Evolutionary conservation across 2,888 invertebrate species (phyloP).

Genomic region (Cantharis rustica): DNA sequence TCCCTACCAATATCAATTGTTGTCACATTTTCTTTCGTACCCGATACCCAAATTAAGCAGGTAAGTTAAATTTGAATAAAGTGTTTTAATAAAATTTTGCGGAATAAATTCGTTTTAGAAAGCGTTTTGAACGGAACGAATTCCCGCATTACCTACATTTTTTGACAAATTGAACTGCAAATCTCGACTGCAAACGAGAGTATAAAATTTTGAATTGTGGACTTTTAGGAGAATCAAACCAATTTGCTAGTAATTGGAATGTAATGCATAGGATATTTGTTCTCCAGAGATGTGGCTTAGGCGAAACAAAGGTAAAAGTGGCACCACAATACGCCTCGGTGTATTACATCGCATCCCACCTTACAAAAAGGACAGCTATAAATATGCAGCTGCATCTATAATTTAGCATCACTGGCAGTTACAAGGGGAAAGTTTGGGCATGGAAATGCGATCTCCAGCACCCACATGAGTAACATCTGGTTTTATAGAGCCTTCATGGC

Average conservation of each 20-base stretch:
- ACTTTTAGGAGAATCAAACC: constrained; percentile 20
- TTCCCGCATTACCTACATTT: constrained; percentile 8
- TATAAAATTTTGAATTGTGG: constrained; percentile 7
- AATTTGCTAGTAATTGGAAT: constrained; percentile 26
- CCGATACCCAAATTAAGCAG: neutral
- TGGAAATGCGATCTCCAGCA: constrained; percentile 49
- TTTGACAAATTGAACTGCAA: constrained; percentile 18
- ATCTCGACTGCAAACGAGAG: neutral
- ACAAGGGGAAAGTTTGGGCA: constrained; percentile 44
- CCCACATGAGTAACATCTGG: constrained; percentile 51
- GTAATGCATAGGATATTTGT: constrained; percentile 29
- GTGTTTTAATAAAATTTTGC: neutral
- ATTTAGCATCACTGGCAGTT: constrained; percentile 47
- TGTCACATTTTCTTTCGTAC: constrained; percentile 1
- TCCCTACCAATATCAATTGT: constrained; percentile 19
- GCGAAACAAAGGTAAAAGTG: constrained; percentile 14
- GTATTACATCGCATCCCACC: constrained; percentile 44
- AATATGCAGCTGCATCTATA: constrained; percentile 51
- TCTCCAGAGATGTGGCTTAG: constrained; percentile 24
- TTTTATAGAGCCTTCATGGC: constrained; percentile 49
- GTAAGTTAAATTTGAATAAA: neutral
- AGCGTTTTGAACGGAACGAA: constrained; percentile 4
- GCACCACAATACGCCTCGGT: constrained; percentile 37
- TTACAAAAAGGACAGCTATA: constrained; percentile 48
- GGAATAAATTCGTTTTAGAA: neutral